These are phyloP conservation scores for Lysandra bellargus DNA, from an alignment of 2,888 invertebrate species.

Conservation along the genomic window DNA sequence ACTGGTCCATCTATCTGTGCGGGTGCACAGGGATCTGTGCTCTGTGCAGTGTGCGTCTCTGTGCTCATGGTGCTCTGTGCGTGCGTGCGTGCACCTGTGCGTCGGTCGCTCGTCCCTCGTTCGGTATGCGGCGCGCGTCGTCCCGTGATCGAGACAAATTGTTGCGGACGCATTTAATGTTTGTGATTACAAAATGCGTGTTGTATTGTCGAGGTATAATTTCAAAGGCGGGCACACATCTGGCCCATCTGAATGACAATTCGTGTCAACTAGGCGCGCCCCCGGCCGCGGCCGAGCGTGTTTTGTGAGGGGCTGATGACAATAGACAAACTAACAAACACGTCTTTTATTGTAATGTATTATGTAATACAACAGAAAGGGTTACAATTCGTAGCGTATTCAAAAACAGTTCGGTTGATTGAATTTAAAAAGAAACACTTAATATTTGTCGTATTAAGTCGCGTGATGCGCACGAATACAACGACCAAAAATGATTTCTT, in stretches of 20 bases:
- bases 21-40: neutral
- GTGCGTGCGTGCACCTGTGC: conserved; percentile 3
- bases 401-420: neutral
- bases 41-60: neutral
- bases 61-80: neutral
- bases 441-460: neutral
- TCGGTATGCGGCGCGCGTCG: conserved; percentile 7
- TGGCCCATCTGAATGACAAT: neutral
- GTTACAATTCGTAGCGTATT: neutral
- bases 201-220: conserved; percentile 17
- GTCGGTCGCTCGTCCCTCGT: neutral
- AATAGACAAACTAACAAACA: conserved; percentile 18
- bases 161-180: conserved; percentile 26
- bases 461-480: neutral
- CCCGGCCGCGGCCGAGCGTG: neutral
- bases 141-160: conserved; percentile 25
- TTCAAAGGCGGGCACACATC: conserved; percentile 1
- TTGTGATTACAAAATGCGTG: conserved; percentile 25
- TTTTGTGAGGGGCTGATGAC: conserved; percentile 2
- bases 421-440: neutral
- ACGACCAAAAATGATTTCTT: conserved; percentile 4
- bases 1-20: neutral
- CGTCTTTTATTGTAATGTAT: neutral
- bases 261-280: conserved; percentile 7
- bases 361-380: neutral